Percentiles rank a stretch among this genome's conserved stretches.
These are phyloP conservation scores for Ranitomeya imitator DNA, from an alignment of 2,113 vertebrate species.

Conservation along the genomic window DNA sequence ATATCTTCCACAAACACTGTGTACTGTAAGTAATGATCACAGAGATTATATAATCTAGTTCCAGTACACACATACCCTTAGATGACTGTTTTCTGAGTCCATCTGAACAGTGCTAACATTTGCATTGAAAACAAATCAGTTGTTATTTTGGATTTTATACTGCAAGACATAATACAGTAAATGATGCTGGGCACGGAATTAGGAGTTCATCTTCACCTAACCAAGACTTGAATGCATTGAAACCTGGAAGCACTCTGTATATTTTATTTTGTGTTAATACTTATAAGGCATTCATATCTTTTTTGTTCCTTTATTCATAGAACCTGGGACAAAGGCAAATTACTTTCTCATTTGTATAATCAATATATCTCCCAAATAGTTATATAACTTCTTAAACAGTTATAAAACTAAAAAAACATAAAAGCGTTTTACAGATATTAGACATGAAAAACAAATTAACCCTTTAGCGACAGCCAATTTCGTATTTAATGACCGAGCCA, in stretches of 20 bases:
- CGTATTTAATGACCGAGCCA: too few relatives aligned
- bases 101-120: neutral
- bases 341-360: too few relatives aligned
- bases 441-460: too few relatives aligned
- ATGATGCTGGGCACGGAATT: neutral
- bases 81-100: neutral
- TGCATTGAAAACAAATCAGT: neutral
- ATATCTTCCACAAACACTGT: neutral
- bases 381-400: too few relatives aligned
- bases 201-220: neutral
- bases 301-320: neutral
- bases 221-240: neutral
- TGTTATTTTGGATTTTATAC: neutral
- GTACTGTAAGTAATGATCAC: neutral
- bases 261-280: neutral
- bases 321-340: neutral
- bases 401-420: too few relatives aligned
- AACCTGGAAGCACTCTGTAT: neutral
- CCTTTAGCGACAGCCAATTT: too few relatives aligned
- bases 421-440: too few relatives aligned
- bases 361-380: too few relatives aligned
- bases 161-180: neutral
- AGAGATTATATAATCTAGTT: neutral
- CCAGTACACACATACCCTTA: too few relatives aligned
- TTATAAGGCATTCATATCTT: neutral